A percentile compares a stretch with the other conserved stretches of the same genome.
Conservation (phyloP, 2,888 invertebrate species). For the Agriopis leucophaearia region DNA sequence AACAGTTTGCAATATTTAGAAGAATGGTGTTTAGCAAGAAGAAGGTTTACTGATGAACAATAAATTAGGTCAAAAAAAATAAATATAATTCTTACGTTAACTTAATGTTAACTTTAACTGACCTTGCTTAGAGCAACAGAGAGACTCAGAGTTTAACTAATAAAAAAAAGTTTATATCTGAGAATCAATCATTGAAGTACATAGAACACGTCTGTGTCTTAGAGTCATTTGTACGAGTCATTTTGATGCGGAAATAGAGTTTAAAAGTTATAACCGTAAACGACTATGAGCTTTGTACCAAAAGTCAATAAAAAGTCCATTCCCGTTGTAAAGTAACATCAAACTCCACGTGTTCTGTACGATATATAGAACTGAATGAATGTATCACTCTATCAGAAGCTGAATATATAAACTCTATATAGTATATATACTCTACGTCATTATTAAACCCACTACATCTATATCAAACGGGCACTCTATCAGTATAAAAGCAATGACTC, state of each 20-base stretch:
- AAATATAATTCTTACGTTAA: too few species aligned
- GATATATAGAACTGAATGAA: slow-evolving; percentile 5
- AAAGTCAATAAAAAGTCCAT: slow-evolving; percentile 1
- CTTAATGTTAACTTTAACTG: too few species aligned
- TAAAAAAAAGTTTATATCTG: not conserved
- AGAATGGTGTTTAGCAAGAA: not conserved
- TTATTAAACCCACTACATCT: slow-evolving; percentile 23
- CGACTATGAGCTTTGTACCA: not conserved
- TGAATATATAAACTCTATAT: not conserved
- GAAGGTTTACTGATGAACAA: too few species aligned
- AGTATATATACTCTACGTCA: slow-evolving; percentile 4
- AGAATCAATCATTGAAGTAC: too few species aligned
- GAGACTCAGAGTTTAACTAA: too few species aligned
- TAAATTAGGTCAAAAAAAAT: too few species aligned
- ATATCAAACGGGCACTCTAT: slow-evolving; percentile 18
- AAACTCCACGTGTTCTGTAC: not conserved
- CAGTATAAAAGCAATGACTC: slow-evolving; percentile 28
- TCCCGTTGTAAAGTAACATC: slow-evolving; percentile 18
- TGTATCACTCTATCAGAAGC: not conserved
- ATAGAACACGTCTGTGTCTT: not conserved
- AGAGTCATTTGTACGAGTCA: not conserved
- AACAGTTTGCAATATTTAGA: not conserved
- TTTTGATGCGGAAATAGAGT: not conserved
- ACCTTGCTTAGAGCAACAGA: too few species aligned
- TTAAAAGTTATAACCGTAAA: not conserved